Evolutionary conservation across 1,140 invertebrate species (phyloP), one percentile per base, ranked within the genome.

Genomic region (Frieseomelitta varia): DNA sequence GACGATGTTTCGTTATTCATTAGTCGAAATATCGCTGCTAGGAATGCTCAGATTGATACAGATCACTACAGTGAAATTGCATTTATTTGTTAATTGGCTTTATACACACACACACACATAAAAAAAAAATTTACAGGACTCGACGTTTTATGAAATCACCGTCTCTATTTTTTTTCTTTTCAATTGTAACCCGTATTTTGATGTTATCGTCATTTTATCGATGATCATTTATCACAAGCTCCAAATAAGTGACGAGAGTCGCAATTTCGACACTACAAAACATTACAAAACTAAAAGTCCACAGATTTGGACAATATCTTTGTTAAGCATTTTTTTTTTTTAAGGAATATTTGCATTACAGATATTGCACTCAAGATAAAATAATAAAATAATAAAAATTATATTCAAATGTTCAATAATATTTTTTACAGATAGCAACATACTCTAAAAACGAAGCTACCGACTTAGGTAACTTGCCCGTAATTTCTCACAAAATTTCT

Each of bases 401-500:
- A 53, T 53, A n/a, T 15, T 53, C 14, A 47, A 34, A 21, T 21
- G 51, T 77, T 56, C 39, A n/a, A 17, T 17, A 17, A 39, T 68
- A n/a, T 68, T 14, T 19, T n/a, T 55, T 8, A 19, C 15, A 55
- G 21, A 4, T 3, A 61, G 34, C 11, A n/a, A 47, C 19, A 69
- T 81, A 58, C 27, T 79, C 51, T 58, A 6, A 55, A 8, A 69
- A 85, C 75, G 68, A 74, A 83, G 39, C 58, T 78, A 39, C 39
- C 51, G 61, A n/a, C 53, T 4, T 77, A 76, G 79, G 84, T 89
- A 89, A 89, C 87, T 89, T 6, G 39, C 39, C 85, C 89, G 89
- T 74, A 89, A 82, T 89, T 89, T 89, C 85, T 89, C 65, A 68
- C 87, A 89, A 89, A 89, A 89, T 85, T 69, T 86, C 56, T 39